A percentile compares a stretch with the other conserved stretches of the same genome.
phyloP scores from a whole-genome alignment of 2,888 invertebrate genomes.

The Cantharis rustica region DNA sequence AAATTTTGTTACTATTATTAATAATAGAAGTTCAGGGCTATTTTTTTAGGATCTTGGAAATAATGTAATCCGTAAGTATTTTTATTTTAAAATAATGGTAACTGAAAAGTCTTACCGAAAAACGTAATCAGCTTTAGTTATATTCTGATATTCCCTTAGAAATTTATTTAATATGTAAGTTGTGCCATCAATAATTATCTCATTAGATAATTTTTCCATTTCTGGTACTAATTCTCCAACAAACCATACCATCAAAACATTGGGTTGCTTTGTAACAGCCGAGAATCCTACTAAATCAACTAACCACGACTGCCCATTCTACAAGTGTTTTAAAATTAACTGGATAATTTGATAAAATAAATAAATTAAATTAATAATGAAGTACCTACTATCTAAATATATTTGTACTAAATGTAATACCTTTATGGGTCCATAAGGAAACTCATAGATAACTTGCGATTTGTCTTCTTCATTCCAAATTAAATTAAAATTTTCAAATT shows the following conservation, averaged over 20 bases:
- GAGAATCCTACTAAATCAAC: not conserved
- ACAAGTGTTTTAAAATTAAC: not conserved
- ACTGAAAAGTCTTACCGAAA: not conserved
- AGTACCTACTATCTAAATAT: too few species aligned
- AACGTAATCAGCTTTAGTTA: slow-evolving; percentile 49
- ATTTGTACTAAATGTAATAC: not conserved
- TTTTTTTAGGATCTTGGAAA: too few species aligned
- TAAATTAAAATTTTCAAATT: slow-evolving; percentile 54
- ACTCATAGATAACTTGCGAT: slow-evolving; percentile 12
- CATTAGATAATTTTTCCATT: slow-evolving; percentile 62
- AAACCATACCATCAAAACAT: slow-evolving; percentile 67
- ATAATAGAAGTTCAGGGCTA: too few species aligned
- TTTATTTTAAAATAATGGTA: not conserved
- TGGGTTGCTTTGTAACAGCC: slow-evolving; percentile 42
- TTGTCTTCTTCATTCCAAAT: slow-evolving; percentile 59
- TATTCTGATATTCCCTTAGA: slow-evolving; percentile 43
- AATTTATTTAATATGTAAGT: slow-evolving; percentile 57
- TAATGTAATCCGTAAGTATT: too few species aligned
- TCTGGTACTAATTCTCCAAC: slow-evolving; percentile 62
- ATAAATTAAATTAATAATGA: too few species aligned
- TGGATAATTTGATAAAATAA: too few species aligned
- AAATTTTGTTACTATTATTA: too few species aligned
- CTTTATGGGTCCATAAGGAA: slow-evolving; percentile 6
- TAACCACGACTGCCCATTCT: slow-evolving; percentile 8
- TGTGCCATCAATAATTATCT: slow-evolving; percentile 57